Evolutionary conservation across 1,140 invertebrate species (phyloP).

Genomic region (Littorina saxatilis): DNA sequence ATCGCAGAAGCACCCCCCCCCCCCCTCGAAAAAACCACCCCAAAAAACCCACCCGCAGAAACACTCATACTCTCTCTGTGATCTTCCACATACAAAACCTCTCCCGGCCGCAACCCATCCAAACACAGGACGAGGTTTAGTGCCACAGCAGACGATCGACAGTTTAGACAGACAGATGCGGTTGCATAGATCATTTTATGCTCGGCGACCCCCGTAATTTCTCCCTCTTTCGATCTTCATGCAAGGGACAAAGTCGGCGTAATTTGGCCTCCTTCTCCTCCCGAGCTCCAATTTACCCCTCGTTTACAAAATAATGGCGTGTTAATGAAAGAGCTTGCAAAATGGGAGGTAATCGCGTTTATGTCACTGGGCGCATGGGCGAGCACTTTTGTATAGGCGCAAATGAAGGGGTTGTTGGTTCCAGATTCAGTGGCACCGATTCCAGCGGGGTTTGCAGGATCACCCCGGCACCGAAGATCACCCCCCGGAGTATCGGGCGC

Average conservation of each 20-base stretch:
- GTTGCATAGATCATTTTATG: slow-evolving; percentile 37
- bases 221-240: slow-evolving; percentile 27
- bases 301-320: slow-evolving; percentile 38
- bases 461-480: not conserved
- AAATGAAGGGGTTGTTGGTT: slow-evolving; percentile 37
- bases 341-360: slow-evolving; percentile 42
- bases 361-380: slow-evolving; percentile 20
- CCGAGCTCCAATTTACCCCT: slow-evolving; percentile 36
- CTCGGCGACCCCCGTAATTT: slow-evolving; percentile 14
- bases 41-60: too few relatives aligned
- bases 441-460: slow-evolving; percentile 4
- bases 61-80: too few relatives aligned
- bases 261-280: slow-evolving; percentile 23
- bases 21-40: too few relatives aligned
- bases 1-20: too few relatives aligned
- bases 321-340: slow-evolving; percentile 40
- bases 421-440: not conserved
- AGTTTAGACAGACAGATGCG: slow-evolving; percentile 29
- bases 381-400: slow-evolving; percentile 23
- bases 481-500: not conserved
- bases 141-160: slow-evolving; percentile 27
- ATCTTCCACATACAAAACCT: too few relatives aligned
- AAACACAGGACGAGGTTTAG: too few relatives aligned
- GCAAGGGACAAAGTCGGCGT: slow-evolving; percentile 23
- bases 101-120: too few relatives aligned